Evolutionary conservation across 2,888 invertebrate species (phyloP), one percentile per base, ranked within the genome.

Genomic region (Pristionchus maxplancki): DNA sequence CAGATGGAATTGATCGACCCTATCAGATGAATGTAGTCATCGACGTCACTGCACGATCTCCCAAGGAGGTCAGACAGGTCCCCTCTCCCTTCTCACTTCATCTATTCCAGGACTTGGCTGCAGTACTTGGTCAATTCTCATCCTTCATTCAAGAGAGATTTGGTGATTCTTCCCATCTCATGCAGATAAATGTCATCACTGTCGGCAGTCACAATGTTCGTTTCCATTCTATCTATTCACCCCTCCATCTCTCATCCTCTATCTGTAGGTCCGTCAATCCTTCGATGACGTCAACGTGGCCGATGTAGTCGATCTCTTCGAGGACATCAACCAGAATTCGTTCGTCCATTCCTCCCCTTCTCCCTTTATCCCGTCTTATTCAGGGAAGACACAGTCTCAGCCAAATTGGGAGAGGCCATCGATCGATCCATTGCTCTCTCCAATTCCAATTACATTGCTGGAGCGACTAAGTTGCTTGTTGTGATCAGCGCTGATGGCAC

Each of bases 401-500:
- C 93, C n/a, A 91, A 91, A 84, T 89, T 93, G 20, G 93, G 93
- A 28, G 88, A 88, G 24, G 93, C 91, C 74, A 92, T 93, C 31
- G 93, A 93, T 88, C 89, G 90, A n/a, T 91, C 92, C 24, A 90
- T 92, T 20, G 89, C 89, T 44, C 83, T 93, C 11, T 91, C 93
- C 11, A 91, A 91, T 31, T 90, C 91, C 82, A 92, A 93, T 85
- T 90, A 90, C 62, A 90, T 93, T 62, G 71, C 87, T 67, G 94
- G 93, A 88, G 92, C 91, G 4, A 88, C 91, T 28, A 90, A 91
- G 48, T 86, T 94, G 24, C 89, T 93, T 71, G 64, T 94, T 1
- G 88, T 94, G 37, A 90, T 94, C 82, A 92, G 92, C 88, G 90
- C 92, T 6, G 93, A 94, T 88, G 93, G 92, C 82, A 92, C 93